Evolutionary conservation across 2,113 vertebrate genomes (phyloP).

Genomic region (Corapipo altera): DNA sequence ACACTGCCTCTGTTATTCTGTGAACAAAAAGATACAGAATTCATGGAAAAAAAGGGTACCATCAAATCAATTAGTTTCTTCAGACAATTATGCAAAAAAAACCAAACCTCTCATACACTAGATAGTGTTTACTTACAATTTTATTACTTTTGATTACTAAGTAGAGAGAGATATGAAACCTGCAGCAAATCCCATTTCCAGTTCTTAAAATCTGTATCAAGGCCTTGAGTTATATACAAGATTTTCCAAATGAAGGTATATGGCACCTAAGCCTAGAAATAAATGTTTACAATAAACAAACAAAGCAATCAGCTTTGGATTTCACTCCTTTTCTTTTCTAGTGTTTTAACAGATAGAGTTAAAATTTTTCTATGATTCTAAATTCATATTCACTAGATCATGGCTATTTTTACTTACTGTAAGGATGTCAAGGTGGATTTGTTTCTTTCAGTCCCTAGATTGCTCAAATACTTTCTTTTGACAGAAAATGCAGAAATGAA

Average conservation of each 20-base stretch:
- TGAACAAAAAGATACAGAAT: background rate
- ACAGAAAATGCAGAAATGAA: background rate
- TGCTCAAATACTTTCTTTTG: background rate
- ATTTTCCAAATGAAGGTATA: background rate
- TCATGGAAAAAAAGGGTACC: fast-evolving
- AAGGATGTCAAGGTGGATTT: background rate
- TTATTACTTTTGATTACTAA: background rate
- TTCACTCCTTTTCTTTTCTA: background rate
- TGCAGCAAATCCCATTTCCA: background rate
- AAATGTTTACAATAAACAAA: background rate
- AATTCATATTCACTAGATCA: background rate
- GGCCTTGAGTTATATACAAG: background rate
- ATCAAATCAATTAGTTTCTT: too few species aligned
- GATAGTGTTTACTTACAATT: background rate
- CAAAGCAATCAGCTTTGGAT: background rate
- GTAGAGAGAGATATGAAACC: background rate
- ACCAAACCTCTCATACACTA: background rate
- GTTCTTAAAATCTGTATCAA: background rate
- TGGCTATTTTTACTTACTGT: background rate
- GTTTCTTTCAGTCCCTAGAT: background rate
- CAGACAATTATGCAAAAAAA: too few species aligned
- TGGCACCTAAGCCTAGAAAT: background rate
- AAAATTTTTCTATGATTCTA: background rate
- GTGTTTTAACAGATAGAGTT: background rate
- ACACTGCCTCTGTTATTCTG: background rate